Conservation (phyloP, 2,888 invertebrate genomes). For the Cantharis nigra region DNA sequence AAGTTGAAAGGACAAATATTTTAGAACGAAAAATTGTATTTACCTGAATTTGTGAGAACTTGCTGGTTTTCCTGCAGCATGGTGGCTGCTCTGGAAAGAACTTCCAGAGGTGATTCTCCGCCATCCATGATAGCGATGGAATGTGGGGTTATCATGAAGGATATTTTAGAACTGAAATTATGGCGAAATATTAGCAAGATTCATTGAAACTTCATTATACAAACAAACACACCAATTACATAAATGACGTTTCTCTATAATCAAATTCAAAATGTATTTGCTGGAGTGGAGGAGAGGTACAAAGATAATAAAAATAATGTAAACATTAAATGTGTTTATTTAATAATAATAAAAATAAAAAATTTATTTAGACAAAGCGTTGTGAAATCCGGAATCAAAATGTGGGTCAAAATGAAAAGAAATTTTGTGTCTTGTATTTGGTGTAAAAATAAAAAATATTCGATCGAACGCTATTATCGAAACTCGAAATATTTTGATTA, state of each 20-base stretch:
- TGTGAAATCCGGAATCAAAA: constrained; percentile 7
- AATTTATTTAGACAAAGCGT: background rate
- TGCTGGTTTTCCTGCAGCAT: constrained; percentile 79
- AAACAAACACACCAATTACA: background rate
- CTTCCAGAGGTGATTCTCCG: constrained; percentile 80
- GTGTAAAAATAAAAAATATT: background rate
- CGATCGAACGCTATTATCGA: background rate
- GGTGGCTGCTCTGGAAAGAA: constrained; percentile 84
- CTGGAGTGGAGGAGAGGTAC: background rate
- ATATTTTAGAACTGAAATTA: constrained; percentile 15
- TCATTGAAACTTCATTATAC: background rate
- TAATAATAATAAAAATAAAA: background rate
- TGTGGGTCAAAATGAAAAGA: constrained; percentile 6
- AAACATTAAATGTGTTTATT: background rate
- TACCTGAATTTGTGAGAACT: constrained; percentile 57
- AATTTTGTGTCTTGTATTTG: background rate
- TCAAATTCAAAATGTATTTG: background rate
- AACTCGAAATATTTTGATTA: constrained; percentile 3
- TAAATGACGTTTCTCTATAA: background rate
- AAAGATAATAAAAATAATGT: background rate
- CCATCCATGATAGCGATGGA: constrained; percentile 39
- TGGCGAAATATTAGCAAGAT: background rate
- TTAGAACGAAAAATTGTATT: constrained; percentile 41
- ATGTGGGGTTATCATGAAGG: constrained; percentile 38
- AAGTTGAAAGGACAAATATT: background rate